These are phyloP conservation scores for Eretmochelys imbricata DNA, from an alignment of 2,113 vertebrate species.

Conservation along the genomic window DNA sequence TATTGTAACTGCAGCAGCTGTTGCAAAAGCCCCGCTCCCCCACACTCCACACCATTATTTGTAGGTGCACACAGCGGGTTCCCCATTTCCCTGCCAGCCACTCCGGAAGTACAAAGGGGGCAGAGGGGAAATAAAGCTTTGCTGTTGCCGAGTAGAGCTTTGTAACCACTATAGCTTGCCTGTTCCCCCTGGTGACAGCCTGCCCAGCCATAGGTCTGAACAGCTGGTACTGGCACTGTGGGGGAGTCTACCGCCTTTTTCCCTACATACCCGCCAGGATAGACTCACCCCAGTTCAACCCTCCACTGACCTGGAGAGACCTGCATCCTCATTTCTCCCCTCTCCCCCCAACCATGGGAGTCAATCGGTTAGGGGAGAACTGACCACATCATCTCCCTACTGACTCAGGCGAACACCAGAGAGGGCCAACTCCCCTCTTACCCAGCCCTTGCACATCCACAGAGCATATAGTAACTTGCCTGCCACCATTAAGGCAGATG, in stretches of 20 bases:
- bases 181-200: not conserved
- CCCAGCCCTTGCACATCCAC: too few species aligned
- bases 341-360: too few species aligned
- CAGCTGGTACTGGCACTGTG: not conserved
- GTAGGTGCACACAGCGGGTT: not conserved
- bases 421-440: too few species aligned
- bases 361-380: too few species aligned
- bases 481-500: not conserved
- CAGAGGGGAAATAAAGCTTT: not conserved
- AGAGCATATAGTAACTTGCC: too few species aligned
- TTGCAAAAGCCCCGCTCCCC: not conserved
- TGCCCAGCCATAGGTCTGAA: not conserved
- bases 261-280: too few species aligned
- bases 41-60: not conserved
- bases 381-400: too few species aligned
- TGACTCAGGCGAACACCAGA: too few species aligned
- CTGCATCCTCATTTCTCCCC: too few species aligned
- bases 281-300: too few species aligned
- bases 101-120: not conserved
- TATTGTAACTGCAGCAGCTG: not conserved
- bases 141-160: not conserved
- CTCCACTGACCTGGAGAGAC: too few species aligned
- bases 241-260: not conserved
- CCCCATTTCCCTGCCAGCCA: not conserved
- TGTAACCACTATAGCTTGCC: not conserved